Conservation (phyloP, 1,140 invertebrate species). For the Xylocopa sonorina region DNA sequence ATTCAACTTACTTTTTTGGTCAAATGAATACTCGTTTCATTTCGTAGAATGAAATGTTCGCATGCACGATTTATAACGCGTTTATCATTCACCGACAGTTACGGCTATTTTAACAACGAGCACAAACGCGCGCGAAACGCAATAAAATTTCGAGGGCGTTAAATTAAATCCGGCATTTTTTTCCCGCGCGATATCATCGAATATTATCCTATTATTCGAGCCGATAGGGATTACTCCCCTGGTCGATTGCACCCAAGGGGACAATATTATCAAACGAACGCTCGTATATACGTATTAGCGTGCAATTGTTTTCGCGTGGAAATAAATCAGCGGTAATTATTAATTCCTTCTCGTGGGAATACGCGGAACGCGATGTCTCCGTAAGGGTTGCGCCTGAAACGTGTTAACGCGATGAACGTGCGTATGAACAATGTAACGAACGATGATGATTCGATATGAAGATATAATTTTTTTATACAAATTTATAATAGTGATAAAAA, state of each 20-base stretch:
- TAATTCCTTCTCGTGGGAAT: slow-evolving; percentile 12
- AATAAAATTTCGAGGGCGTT: not conserved
- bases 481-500: no score
- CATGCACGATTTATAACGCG: no score
- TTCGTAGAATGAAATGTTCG: no score
- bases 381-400: slow-evolving; percentile 1
- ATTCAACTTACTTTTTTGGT: no score
- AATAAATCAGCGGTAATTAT: slow-evolving; percentile 30
- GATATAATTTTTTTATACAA: no score
- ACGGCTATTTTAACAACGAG: no score
- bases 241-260: slow-evolving; percentile 1
- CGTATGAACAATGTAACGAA: slow-evolving; percentile 21
- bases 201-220: slow-evolving; percentile 1
- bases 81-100: no score
- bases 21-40: no score
- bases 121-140: no score
- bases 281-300: slow-evolving; percentile 1
- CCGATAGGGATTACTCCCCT: not conserved
- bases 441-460: no score
- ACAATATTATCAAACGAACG: slow-evolving; percentile 13
- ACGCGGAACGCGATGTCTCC: not conserved
- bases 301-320: slow-evolving; percentile 28
- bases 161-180: not conserved
- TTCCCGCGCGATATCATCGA: not conserved
- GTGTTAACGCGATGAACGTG: not conserved